Evolutionary conservation across 1,140 invertebrate genomes (phyloP).

Genomic region (Sycophila sp.): DNA sequence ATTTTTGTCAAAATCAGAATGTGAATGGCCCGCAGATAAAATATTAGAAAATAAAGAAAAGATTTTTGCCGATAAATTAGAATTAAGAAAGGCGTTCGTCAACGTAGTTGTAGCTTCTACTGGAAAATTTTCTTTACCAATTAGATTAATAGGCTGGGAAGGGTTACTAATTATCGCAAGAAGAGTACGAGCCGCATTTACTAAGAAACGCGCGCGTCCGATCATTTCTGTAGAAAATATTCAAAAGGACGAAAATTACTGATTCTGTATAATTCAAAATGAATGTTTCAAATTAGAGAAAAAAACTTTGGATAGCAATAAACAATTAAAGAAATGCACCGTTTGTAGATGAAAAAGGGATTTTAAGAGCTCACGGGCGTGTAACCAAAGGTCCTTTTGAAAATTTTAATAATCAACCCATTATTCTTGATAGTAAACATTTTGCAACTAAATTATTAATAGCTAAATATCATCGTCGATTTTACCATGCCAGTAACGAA

Average conservation of each 20-base stretch:
- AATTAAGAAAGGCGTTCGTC: background rate
- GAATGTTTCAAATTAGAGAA: background rate
- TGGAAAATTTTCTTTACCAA: no score
- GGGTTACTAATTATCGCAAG: background rate
- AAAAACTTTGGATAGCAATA: background rate
- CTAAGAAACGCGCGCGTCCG: background rate
- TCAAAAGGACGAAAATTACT: background rate
- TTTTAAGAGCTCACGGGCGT: no score
- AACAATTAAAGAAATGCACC: background rate
- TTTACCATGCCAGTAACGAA: constrained; percentile 41
- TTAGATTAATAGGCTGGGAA: background rate
- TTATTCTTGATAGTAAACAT: no score
- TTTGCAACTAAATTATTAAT: no score
- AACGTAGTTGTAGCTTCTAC: background rate
- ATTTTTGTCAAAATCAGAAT: background rate
- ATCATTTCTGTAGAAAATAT: background rate
- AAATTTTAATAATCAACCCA: no score
- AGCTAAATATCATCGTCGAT: constrained; percentile 30
- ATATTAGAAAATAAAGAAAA: background rate
- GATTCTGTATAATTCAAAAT: background rate
- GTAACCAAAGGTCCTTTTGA: no score
- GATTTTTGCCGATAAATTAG: background rate
- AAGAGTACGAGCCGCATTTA: background rate
- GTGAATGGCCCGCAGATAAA: background rate
- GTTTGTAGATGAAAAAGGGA: background rate